Percentiles rank a stretch among this genome's conserved stretches.
Conservation (phyloP, 2,113 vertebrate genomes). For the Leuciscus idus region DNA sequence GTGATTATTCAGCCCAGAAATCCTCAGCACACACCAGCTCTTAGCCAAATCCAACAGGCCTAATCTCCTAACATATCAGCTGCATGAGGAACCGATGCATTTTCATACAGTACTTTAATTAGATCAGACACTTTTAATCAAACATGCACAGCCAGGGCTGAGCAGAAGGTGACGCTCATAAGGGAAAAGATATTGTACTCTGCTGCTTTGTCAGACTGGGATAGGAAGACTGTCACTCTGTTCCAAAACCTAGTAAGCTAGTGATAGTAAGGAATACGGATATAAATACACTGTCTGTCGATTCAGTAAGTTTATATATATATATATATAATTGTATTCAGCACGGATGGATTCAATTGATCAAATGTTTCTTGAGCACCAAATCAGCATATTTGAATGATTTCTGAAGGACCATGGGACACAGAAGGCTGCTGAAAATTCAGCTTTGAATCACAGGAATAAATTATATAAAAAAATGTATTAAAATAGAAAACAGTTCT, state of each 20-base stretch:
- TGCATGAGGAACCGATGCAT: conserved; percentile 55
- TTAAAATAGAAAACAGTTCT: no score
- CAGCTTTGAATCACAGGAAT: no score
- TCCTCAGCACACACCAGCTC: conserved; percentile 28
- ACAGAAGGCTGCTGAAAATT: not conserved
- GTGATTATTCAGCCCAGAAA: conserved; percentile 63
- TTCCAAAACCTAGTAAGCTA: not conserved
- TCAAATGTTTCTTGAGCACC: not conserved
- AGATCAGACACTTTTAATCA: conserved; percentile 69
- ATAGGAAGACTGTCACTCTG: not conserved
- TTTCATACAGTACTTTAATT: conserved; percentile 60
- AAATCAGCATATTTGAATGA: not conserved
- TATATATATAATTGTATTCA: no score
- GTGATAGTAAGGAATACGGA: no score
- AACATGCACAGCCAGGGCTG: conserved; percentile 59
- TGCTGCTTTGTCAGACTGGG: conserved; percentile 4
- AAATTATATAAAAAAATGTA: no score
- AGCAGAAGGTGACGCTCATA: conserved; percentile 45
- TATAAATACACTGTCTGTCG: no score
- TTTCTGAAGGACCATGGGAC: not conserved
- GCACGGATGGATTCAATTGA: no score
- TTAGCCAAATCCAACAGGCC: conserved; percentile 68
- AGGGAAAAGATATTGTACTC: conserved; percentile 34
- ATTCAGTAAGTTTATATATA: no score
- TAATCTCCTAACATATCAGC: conserved; percentile 69